Evolutionary conservation across 2,888 invertebrate species (phyloP), one percentile per base, ranked within the genome.

Genomic region (Dryadula phaetusa): DNA sequence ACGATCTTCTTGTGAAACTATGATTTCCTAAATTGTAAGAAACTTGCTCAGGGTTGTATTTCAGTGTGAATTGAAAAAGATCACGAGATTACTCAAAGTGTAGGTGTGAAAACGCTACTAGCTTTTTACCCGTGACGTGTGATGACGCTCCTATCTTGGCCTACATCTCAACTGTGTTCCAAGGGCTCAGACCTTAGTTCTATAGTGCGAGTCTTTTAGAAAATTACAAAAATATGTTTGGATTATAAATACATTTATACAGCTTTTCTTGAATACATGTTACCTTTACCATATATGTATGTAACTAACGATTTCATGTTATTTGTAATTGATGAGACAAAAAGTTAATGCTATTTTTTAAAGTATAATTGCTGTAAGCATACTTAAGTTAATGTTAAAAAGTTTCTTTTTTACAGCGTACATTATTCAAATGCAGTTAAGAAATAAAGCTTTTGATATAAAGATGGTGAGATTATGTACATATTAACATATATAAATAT

Each of bases 71-170:
- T 75, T 75, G 74, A 73, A 83, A 81, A 80, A 79, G 77, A 84
- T 83, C 81, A 80, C 77, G 82, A 79, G 79, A 79, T 76, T 80
- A 85, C 82, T 88, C 84, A 88, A 86, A 86, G 82, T 82, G 81
- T 77, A 75, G 87, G 88, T 86, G 88, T 86, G 86, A 90, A 91
- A 88, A 88, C 87, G 77, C 81, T 84, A 85, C 85, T 83, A 83
- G 82, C 82, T 76, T 78, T 81, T 79, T 79, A 77, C 76, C 75
- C 78, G 75, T 76, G 76, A 80, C 81, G 85, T 86, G 84, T 85
- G 88, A 90, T 89, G 90, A 89, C 83, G 79, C 77, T 74, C 80
- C 77, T 90, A 90, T 90, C 90, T 79, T 76, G 86, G 72, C 85
- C 90, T 87, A 90, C 83, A 90, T 90, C 90, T 90, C 68, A 64